Conservation (phyloP, 2,888 invertebrate species). For the Kryphioiulus occultus region DNA sequence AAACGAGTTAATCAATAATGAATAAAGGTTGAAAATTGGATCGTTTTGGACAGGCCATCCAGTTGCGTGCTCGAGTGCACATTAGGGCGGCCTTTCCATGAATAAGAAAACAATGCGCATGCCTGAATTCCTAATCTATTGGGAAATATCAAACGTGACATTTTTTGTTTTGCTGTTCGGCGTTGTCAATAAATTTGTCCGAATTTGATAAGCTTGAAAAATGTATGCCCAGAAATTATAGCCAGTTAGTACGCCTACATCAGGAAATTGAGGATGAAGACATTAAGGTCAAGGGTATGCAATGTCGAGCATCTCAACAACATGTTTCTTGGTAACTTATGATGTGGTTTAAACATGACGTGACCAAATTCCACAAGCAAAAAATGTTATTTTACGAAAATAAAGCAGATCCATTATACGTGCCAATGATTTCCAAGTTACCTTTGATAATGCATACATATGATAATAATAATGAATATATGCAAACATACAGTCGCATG, state of each 20-base stretch:
- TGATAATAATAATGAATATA: too few species aligned
- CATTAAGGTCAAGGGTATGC: background rate
- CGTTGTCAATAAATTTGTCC: background rate
- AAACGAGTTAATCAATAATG: slow-evolving; percentile 7
- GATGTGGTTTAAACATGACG: too few species aligned
- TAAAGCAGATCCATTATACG: too few species aligned
- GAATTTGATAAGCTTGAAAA: background rate
- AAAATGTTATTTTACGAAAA: background rate
- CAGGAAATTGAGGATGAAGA: background rate
- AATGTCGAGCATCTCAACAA: too few species aligned
- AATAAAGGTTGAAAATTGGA: slow-evolving; percentile 23
- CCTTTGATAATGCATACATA: too few species aligned
- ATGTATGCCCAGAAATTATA: background rate
- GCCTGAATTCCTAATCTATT: background rate
- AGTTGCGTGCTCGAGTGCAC: background rate
- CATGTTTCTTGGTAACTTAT: too few species aligned
- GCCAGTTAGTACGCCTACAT: background rate
- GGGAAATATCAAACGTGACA: background rate
- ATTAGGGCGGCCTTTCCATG: background rate
- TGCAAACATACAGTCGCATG: too few species aligned
- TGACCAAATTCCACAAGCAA: too few species aligned
- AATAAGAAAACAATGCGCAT: background rate
- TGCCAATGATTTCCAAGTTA: too few species aligned
- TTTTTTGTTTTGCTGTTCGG: background rate
- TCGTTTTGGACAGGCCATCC: background rate